Evolutionary conservation across 2,888 invertebrate species (phyloP).

Genomic region (Hymenopus coronatus): DNA sequence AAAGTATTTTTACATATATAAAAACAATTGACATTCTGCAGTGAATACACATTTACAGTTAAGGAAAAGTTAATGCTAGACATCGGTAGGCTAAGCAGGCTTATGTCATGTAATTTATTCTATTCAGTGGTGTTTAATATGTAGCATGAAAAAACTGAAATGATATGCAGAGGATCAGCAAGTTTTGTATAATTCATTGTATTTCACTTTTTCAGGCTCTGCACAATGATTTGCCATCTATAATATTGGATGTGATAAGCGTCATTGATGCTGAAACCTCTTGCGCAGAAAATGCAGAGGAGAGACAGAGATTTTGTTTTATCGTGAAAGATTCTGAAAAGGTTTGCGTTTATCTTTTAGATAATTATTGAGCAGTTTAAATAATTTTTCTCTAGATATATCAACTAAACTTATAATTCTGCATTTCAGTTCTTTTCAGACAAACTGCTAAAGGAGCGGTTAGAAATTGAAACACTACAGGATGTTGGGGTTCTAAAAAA

Average conservation of each 20-base stretch:
- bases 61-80: too few relatives aligned
- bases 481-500: slow-evolving; percentile 88
- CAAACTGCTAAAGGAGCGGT: slow-evolving; percentile 82
- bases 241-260: slow-evolving; percentile 80
- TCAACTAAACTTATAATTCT: slow-evolving; percentile 18
- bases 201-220: slow-evolving; percentile 56
- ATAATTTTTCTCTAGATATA: neutral
- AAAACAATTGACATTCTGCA: too few relatives aligned
- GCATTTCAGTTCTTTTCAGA: slow-evolving; percentile 66
- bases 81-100: too few relatives aligned
- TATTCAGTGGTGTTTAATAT: too few relatives aligned
- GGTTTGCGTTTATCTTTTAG: slow-evolving; percentile 45
- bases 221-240: slow-evolving; percentile 77
- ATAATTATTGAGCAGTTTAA: neutral
- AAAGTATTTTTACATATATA: too few relatives aligned
- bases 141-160: too few relatives aligned
- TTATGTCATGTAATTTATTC: too few relatives aligned
- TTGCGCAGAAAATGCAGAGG: slow-evolving; percentile 63
- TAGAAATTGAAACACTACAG: slow-evolving; percentile 91
- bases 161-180: too few relatives aligned
- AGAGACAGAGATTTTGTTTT: slow-evolving; percentile 72
- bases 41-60: too few relatives aligned
- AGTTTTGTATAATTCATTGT: neutral
- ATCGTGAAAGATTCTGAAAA: slow-evolving; percentile 78
- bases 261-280: slow-evolving; percentile 81